Evolutionary conservation across 2,888 invertebrate species (phyloP), one percentile per base, ranked within the genome.

Genomic region (Thereva unica): DNA sequence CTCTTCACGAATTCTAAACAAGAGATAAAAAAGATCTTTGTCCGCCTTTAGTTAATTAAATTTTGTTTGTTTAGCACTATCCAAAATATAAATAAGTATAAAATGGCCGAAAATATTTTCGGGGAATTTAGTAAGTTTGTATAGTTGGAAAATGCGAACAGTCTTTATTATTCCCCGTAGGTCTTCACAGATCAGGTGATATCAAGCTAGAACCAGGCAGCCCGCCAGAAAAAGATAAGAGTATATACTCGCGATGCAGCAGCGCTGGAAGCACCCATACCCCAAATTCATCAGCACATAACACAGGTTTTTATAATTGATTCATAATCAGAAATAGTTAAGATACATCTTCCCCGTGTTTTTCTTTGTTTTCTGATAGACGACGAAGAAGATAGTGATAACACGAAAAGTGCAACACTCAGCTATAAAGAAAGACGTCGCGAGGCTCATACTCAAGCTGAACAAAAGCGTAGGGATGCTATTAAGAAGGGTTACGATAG

Each of bases 401-500:
- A 86, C 74, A 85, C 84, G 72, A 84, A 83, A 74, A 81, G 83
- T 35, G 83, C 85, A 0, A 69, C 92, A 2, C 82, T 93, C 67
- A 94, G 91, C 76, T 97, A 96, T 79, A 97, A 95, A 78, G 96
- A 97, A 76, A 85, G 97, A 44, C 85, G 97, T 64, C 85, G 97
- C 70, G 96, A 97, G 80, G 97, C 97, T 4, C 97, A 97, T 78
- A 97, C 97, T 0, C 86, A 96, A 83, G 97, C 97, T 3, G 97
- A 97, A 80, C 97, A 97, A 79, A 97, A 97, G 78, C 85, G 97
- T 71, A 85, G 97, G 75, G 97, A 97, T 85, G 96, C 97, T 2
- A 97, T 97, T 70, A 97, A 97, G 81, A 95, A 94, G 79, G 97
- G 97, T 0, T 97, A 97, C 79, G 96, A 97, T 79, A 92, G 92